Evolutionary conservation across 1,140 invertebrate species (phyloP).

Genomic region (Zaprionus capensis): DNA sequence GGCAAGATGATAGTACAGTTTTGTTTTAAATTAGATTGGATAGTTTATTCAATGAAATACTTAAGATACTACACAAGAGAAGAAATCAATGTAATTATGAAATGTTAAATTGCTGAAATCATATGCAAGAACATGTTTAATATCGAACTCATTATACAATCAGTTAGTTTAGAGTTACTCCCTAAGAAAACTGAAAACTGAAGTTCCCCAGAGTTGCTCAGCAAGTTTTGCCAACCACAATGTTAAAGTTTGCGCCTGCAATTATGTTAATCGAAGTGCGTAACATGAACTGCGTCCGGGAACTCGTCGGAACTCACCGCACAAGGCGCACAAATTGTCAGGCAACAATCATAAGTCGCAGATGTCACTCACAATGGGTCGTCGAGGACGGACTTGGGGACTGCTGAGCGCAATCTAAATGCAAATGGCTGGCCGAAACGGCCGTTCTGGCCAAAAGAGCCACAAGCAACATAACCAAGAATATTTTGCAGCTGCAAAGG

Average conservation of each 20-base stretch:
- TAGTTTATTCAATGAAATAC: too few species aligned
- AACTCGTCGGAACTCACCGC: constrained; percentile 31
- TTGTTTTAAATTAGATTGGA: too few species aligned
- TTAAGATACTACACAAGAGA: too few species aligned
- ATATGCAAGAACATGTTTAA: too few species aligned
- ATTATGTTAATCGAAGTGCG: constrained; percentile 71
- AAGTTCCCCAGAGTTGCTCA: neutral
- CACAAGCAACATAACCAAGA: constrained; percentile 75
- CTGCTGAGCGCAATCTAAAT: constrained; percentile 68
- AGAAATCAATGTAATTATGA: too few species aligned
- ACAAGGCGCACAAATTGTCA: constrained; percentile 68
- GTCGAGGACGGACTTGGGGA: constrained; percentile 18
- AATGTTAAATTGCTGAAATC: too few species aligned
- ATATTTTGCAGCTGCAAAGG: constrained; percentile 61
- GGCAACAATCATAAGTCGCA: constrained; percentile 62
- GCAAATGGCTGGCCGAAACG: constrained; percentile 73
- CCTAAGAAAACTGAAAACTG: neutral
- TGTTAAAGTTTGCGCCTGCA: constrained; percentile 54
- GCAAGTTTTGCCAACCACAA: constrained; percentile 10
- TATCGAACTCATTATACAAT: neutral
- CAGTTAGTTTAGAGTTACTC: neutral
- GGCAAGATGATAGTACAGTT: too few species aligned
- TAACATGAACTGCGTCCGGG: constrained; percentile 54
- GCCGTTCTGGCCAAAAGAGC: constrained; percentile 66
- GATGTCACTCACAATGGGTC: constrained; percentile 61